Base-by-base conservation (phyloP, 2,797 vertebrate species). In the Halcyon badia region DNA sequence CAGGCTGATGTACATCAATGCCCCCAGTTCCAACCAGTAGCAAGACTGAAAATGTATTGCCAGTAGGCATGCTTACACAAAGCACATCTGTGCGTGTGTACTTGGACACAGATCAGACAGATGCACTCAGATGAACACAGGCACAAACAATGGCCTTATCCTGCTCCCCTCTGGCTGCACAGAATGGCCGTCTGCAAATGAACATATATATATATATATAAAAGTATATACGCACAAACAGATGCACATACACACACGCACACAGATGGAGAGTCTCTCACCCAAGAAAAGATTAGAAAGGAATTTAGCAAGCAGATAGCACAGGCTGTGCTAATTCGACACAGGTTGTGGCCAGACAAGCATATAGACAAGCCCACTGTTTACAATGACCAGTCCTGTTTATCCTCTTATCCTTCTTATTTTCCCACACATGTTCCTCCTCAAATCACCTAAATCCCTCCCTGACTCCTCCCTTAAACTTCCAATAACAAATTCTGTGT, bases 241-340 rank as follows among this genome's bases (percentile, higher is more conserved):
- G 33, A 49, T 26, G 16, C 35, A 21, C 58, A 9, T 28, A 26
- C 19, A 5, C 15, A 5, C 7, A 46, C 0, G 1, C 33, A 7
- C 30, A 28, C 8, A 37, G 31, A 49, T 65, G 49, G 42, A 58
- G 26, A 49, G 16, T 42, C 35, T 20, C 14, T 87, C 10, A 5
- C 42, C 26, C 26, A 37, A 26, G 17, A 51, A n/a, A 44, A 51
- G 31, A 14, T 72, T 19, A 72, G 58, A 49, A 72, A 65, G 12
- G 16, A 58, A 49, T 57, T 42, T 64, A 44, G 14, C 26, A 58
- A 51, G 66, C 3, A 22, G 42, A 35, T 18, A n/a, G 42, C 49
- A 57, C 31, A 31, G 10, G 35, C 49, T 49, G 35, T 6, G 15
- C 25, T 17, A 35, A 42, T 49, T 11, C 2, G 7, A 26, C 6